phyloP scores from a whole-genome alignment of 2,113 vertebrate genomes.

The Entomyzon cyanotis region DNA sequence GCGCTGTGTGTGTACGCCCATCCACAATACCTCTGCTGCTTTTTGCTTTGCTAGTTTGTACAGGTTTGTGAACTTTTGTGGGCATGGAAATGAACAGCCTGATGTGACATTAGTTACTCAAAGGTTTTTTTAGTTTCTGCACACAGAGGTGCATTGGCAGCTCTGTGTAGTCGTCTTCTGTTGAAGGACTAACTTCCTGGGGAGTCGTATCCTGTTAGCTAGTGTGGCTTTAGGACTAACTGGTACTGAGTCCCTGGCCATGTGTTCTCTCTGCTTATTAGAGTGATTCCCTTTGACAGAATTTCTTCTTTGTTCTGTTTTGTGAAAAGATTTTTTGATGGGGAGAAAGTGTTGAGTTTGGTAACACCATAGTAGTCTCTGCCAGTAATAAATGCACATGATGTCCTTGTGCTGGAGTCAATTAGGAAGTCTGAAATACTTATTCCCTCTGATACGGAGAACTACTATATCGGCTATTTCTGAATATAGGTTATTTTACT shows the following conservation, averaged over 20 bases:
- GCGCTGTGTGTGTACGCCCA: not conserved
- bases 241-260: not conserved
- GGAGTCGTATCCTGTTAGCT: not conserved
- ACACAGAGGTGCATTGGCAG: accelerated
- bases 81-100: not conserved
- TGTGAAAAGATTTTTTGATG: not conserved
- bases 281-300: not conserved
- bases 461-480: not conserved
- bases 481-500: not conserved
- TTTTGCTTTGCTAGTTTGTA: not conserved
- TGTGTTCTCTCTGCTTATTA: not conserved
- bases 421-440: not conserved
- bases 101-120: not conserved
- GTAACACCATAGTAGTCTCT: not conserved
- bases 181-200: not conserved
- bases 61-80: not conserved
- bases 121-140: not conserved
- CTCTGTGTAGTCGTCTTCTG: not conserved
- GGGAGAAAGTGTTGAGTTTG: not conserved
- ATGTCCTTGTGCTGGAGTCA: not conserved
- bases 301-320: not conserved
- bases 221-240: not conserved
- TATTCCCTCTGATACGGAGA: not conserved
- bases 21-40: accelerated
- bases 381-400: not conserved